phyloP scores from a whole-genome alignment of 2,888 invertebrate genomes.

The Colostygia pectinataria region DNA sequence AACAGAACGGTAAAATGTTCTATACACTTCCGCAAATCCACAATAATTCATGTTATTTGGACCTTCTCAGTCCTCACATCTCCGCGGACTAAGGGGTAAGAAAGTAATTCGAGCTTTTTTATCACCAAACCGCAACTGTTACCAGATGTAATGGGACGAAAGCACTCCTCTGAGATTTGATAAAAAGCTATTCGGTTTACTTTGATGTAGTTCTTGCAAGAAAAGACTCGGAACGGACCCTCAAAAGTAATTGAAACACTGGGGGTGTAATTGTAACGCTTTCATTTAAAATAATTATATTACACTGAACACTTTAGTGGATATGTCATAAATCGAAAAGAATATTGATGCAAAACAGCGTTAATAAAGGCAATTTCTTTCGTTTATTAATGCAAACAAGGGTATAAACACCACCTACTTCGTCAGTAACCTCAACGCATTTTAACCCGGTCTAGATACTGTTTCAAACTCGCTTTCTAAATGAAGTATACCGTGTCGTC shows the following conservation, averaged over 20 bases:
- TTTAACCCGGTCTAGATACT: conserved; percentile 24
- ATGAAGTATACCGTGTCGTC: conserved; percentile 26
- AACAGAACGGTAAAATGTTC: conserved; percentile 31
- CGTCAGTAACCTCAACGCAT: conserved; percentile 17
- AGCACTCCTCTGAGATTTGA: conserved; percentile 15
- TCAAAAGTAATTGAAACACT: conserved; percentile 1
- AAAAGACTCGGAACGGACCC: background rate
- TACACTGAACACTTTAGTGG: too few species aligned
- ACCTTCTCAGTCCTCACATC: conserved; percentile 2
- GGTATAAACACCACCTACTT: conserved; percentile 12
- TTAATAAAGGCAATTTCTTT: background rate
- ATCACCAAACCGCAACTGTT: conserved; percentile 19
- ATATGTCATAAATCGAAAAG: too few species aligned
- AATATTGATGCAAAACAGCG: background rate
- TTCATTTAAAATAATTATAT: too few species aligned
- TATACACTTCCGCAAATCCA: conserved; percentile 23
- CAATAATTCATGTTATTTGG: conserved; percentile 21
- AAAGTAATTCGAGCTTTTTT: conserved; percentile 11
- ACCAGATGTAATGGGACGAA: conserved; percentile 16
- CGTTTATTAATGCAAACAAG: conserved; percentile 2
- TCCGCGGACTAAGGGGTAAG: conserved; percentile 15
- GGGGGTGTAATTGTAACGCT: background rate
- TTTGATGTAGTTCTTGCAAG: conserved; percentile 13
- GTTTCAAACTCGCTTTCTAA: conserved; percentile 26
- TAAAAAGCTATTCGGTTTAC: conserved; percentile 10